phyloP scores from a whole-genome alignment of 2,113 vertebrate species.

The Geococcyx californianus region DNA sequence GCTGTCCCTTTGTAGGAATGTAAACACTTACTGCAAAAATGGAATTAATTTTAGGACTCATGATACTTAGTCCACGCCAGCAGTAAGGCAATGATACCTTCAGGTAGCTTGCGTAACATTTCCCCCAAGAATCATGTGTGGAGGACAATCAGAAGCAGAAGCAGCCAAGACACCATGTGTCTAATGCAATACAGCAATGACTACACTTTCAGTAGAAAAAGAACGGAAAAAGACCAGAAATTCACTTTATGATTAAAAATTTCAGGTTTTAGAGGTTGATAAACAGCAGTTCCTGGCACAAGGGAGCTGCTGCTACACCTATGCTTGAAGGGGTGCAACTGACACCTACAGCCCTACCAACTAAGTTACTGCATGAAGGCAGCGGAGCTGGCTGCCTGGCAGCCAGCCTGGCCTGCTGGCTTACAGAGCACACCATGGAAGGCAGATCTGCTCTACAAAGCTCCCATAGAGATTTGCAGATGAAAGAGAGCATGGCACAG shows the following conservation, averaged over 20 bases:
- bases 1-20: neutral
- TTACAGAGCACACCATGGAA: neutral
- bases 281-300: neutral
- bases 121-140: neutral
- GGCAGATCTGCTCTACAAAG: neutral
- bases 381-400: neutral
- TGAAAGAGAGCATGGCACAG: neutral
- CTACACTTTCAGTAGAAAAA: neutral
- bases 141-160: neutral
- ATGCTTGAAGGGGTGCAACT: neutral
- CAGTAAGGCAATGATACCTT: neutral
- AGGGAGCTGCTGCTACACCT: neutral
- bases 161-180: accelerated
- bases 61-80: neutral
- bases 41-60: neutral
- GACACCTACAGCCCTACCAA: neutral
- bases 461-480: neutral
- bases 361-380: neutral
- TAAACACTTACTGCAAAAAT: neutral
- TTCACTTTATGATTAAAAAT: neutral
- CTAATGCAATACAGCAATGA: neutral
- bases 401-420: neutral
- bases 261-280: neutral
- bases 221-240: neutral
- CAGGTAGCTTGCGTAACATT: neutral